phyloP scores from a whole-genome alignment of 2,888 invertebrate genomes.

The Neoscelio sp. region DNA sequence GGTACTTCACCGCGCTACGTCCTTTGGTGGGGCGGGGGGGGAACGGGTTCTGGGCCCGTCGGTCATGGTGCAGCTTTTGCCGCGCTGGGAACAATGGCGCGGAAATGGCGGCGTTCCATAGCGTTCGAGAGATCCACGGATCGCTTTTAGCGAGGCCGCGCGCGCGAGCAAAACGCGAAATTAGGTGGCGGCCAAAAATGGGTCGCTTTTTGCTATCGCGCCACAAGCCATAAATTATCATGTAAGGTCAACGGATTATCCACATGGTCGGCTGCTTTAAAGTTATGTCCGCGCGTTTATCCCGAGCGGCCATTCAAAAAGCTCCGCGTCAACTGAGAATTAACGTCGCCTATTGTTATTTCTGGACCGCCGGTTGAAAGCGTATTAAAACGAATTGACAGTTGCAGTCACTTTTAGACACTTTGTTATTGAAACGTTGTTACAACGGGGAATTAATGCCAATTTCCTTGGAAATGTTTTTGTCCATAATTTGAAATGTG shows the following conservation, averaged over 20 bases:
- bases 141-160: constrained; percentile 42
- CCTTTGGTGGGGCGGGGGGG: too few relatives aligned
- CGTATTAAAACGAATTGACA: constrained; percentile 21
- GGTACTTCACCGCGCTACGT: too few relatives aligned
- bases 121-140: constrained; percentile 27
- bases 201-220: constrained; percentile 67
- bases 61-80: too few relatives aligned
- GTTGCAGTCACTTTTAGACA: constrained; percentile 17
- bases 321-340: constrained; percentile 49
- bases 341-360: constrained; percentile 54
- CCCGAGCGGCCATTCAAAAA: constrained; percentile 51
- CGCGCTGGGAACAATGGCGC: too few relatives aligned
- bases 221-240: constrained; percentile 62
- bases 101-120: too few relatives aligned
- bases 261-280: constrained; percentile 67
- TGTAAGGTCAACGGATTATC: constrained; percentile 67
- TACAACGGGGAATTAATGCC: too few relatives aligned
- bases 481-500: too few relatives aligned
- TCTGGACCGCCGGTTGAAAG: constrained; percentile 8
- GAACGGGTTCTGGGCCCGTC: too few relatives aligned
- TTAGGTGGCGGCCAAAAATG: constrained; percentile 64
- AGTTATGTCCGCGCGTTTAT: constrained; percentile 60
- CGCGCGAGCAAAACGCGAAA: constrained; percentile 51
- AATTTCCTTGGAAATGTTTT: too few relatives aligned
- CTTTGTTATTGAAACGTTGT: too few relatives aligned